Conservation (phyloP, 2,888 invertebrate species). For the Epirrita christyi region DNA sequence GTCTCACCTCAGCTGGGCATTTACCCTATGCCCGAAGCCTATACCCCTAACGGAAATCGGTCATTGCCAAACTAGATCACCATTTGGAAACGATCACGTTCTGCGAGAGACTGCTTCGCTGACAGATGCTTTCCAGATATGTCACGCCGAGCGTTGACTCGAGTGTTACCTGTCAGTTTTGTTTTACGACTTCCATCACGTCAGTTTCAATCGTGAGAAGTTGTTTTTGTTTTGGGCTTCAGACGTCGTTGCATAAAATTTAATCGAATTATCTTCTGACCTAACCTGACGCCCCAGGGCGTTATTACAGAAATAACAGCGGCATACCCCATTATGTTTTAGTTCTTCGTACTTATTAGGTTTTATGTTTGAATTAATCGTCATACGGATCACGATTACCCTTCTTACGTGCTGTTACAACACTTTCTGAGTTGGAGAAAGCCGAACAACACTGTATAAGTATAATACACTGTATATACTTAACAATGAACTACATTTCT, state of each 20-base stretch:
- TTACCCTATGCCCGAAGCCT: constrained; percentile 50
- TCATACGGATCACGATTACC: constrained; percentile 64
- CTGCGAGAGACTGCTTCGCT: constrained; percentile 26
- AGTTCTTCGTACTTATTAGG: constrained; percentile 48
- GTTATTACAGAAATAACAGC: constrained; percentile 27
- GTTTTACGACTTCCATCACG: constrained; percentile 32
- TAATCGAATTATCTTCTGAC: constrained; percentile 25
- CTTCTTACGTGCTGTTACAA: constrained; percentile 61
- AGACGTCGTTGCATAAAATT: constrained; percentile 32
- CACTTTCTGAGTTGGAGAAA: constrained; percentile 66
- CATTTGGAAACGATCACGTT: constrained; percentile 55
- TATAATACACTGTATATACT: no score
- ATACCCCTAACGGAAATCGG: constrained; percentile 59
- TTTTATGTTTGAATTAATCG: constrained; percentile 53
- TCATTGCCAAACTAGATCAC: constrained; percentile 60
- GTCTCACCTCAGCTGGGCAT: constrained; percentile 54
- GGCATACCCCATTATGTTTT: constrained; percentile 36
- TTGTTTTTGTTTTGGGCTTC: constrained; percentile 30
- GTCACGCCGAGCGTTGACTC: constrained; percentile 16
- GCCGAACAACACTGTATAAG: constrained; percentile 44
- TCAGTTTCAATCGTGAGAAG: constrained; percentile 29
- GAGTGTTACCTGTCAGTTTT: constrained; percentile 29
- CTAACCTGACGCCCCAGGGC: constrained; percentile 32
- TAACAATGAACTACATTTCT: constrained; percentile 39
- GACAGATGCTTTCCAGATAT: constrained; percentile 39